Evolutionary conservation across 2,888 invertebrate species (phyloP).

Genomic region (Eupithecia tripunctaria): DNA sequence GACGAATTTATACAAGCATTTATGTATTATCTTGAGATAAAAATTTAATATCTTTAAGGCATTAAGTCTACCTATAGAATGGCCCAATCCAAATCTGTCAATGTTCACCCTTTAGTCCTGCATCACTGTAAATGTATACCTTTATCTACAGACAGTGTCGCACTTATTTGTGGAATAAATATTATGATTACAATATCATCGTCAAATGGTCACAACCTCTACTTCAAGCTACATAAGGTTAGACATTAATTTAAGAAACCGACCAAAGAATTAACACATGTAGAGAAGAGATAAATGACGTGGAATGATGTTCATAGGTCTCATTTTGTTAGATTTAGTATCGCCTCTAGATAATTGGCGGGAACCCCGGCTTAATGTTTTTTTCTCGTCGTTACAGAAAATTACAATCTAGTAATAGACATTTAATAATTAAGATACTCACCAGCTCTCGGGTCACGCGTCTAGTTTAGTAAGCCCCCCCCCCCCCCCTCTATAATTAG

Average conservation of each 20-base stretch:
- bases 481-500: too few species aligned
- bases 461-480: too few species aligned
- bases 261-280: slow-evolving; percentile 35
- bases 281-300: slow-evolving; percentile 14
- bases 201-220: slow-evolving; percentile 67
- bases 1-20: neutral
- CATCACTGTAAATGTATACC: neutral
- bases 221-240: slow-evolving; percentile 70
- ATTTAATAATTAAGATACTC: too few species aligned
- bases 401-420: too few species aligned
- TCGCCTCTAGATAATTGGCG: neutral
- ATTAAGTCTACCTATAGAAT: neutral
- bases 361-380: too few species aligned
- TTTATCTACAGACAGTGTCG: slow-evolving; percentile 40
- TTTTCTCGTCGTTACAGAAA: too few species aligned
- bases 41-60: too few species aligned
- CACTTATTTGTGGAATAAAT: slow-evolving; percentile 21
- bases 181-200: slow-evolving; percentile 42
- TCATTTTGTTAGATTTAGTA: neutral
- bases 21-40: neutral
- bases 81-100: neutral
- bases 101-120: neutral
- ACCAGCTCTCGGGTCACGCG: too few species aligned
- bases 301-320: slow-evolving; percentile 37
- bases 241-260: slow-evolving; percentile 70